A percentile compares a stretch with the other conserved stretches of the same genome.
phyloP scores from a whole-genome alignment of 2,888 invertebrate genomes.

The Stictocephala bisonia region DNA sequence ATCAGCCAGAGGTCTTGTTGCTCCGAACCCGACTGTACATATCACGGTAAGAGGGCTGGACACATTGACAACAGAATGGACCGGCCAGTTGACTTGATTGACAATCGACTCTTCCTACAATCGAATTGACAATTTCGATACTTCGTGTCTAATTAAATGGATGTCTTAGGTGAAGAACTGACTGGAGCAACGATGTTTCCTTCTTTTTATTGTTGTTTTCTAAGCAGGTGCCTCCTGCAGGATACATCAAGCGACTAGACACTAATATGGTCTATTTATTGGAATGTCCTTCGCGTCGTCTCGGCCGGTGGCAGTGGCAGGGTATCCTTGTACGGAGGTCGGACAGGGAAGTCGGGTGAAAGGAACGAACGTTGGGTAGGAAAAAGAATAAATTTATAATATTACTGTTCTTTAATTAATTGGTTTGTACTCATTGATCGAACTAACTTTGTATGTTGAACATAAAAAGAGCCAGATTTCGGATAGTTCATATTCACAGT shows the following conservation, averaged over 20 bases:
- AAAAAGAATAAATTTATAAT: no score
- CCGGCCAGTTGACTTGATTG: slow-evolving; percentile 43
- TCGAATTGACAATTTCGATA: slow-evolving; percentile 48
- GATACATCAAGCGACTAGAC: slow-evolving; percentile 6
- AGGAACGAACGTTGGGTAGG: no score
- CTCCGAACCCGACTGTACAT: slow-evolving; percentile 16
- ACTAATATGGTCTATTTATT: slow-evolving; percentile 40
- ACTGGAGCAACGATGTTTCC: slow-evolving; percentile 43
- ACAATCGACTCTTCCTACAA: slow-evolving; percentile 48
- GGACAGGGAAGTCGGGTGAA: neutral
- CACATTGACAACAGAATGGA: slow-evolving; percentile 46
- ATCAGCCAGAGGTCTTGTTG: neutral
- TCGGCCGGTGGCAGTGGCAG: slow-evolving; percentile 1
- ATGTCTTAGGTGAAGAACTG: slow-evolving; percentile 48
- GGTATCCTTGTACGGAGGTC: neutral
- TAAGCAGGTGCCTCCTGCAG: slow-evolving; percentile 37
- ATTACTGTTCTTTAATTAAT: no score
- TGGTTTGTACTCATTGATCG: no score
- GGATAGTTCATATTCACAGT: no score
- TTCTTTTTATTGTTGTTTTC: slow-evolving; percentile 37
- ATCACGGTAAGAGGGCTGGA: slow-evolving; percentile 44
- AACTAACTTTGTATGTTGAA: no score
- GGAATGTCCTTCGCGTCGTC: neutral
- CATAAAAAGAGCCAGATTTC: no score
- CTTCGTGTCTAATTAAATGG: slow-evolving; percentile 48